Conservation (phyloP, 2,888 invertebrate species). For the Galeruca laticollis region DNA sequence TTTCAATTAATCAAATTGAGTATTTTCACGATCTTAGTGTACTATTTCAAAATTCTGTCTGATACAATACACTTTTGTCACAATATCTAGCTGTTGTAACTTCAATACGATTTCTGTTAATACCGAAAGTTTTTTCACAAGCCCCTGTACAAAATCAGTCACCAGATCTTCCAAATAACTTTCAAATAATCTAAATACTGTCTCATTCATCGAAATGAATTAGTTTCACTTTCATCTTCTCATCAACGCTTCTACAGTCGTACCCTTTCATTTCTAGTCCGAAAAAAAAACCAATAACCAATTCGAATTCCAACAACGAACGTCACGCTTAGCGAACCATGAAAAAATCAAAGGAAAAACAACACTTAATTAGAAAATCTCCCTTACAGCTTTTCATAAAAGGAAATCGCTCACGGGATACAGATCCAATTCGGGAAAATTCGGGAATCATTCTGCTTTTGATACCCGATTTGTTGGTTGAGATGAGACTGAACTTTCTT, state of each 20-base stretch:
- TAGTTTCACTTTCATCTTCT: neutral
- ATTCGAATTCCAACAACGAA: slow-evolving; percentile 12
- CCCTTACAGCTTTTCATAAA: slow-evolving; percentile 26
- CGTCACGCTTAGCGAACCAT: slow-evolving; percentile 14
- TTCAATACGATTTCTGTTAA: too few relatives aligned
- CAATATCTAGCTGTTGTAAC: too few relatives aligned
- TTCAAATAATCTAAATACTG: neutral
- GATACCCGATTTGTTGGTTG: slow-evolving; percentile 8
- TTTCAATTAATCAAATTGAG: too few relatives aligned
- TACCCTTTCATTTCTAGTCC: neutral
- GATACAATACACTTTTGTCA: too few relatives aligned
- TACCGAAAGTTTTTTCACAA: too few relatives aligned
- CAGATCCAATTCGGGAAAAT: slow-evolving; percentile 10
- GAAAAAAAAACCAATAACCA: neutral
- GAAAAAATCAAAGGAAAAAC: slow-evolving; percentile 27
- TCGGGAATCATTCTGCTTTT: slow-evolving; percentile 7
- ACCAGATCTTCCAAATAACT: neutral
- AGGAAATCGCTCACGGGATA: slow-evolving; percentile 26
- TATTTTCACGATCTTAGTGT: too few relatives aligned
- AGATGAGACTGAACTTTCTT: neutral
- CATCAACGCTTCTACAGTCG: neutral
- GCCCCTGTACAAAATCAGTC: too few relatives aligned
- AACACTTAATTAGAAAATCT: slow-evolving; percentile 28
- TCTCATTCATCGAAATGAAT: neutral
- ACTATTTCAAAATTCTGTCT: too few relatives aligned